A percentile compares a stretch with the other conserved stretches of the same genome.
Evolutionary conservation across 2,888 invertebrate genomes (phyloP).

Genomic region (Molorchus minor): DNA sequence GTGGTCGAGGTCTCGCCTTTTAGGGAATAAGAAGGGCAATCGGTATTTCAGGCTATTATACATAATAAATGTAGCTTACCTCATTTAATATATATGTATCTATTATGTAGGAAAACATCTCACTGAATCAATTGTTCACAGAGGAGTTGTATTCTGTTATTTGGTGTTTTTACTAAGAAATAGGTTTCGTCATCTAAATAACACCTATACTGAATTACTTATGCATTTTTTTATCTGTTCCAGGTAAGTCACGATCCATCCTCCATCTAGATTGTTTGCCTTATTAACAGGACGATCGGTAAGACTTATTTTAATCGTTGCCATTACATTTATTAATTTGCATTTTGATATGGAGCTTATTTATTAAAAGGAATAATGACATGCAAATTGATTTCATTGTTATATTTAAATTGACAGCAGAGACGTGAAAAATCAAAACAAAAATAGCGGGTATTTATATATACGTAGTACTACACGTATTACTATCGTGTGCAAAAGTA

Average conservation of each 20-base stretch:
- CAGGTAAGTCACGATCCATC: constrained; percentile 12
- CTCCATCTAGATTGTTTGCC: too few relatives aligned
- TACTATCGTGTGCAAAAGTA: too few relatives aligned
- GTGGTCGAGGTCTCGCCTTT: constrained; percentile 17
- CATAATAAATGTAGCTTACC: too few relatives aligned
- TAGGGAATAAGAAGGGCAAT: constrained; percentile 20
- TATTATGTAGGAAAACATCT: too few relatives aligned
- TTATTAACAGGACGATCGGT: not conserved
- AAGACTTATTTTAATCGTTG: constrained; percentile 2
- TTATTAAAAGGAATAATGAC: not conserved
- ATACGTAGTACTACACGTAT: not conserved
- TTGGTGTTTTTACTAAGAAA: too few relatives aligned
- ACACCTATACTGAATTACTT: too few relatives aligned
- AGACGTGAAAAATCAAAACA: not conserved
- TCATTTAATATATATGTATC: too few relatives aligned
- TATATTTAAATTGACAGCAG: not conserved
- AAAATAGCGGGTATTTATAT: not conserved
- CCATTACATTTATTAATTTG: constrained; percentile 1
- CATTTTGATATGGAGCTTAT: constrained; percentile 14
- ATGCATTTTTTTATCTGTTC: constrained; percentile 5
- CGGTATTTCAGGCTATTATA: too few relatives aligned
- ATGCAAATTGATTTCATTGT: constrained; percentile 12
- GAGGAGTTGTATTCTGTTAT: too few relatives aligned
- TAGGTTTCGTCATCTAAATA: too few relatives aligned
- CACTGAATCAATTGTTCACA: too few relatives aligned